phyloP scores from a whole-genome alignment of 2,113 vertebrate genomes.

The Phrynosoma blainvillii region DNA sequence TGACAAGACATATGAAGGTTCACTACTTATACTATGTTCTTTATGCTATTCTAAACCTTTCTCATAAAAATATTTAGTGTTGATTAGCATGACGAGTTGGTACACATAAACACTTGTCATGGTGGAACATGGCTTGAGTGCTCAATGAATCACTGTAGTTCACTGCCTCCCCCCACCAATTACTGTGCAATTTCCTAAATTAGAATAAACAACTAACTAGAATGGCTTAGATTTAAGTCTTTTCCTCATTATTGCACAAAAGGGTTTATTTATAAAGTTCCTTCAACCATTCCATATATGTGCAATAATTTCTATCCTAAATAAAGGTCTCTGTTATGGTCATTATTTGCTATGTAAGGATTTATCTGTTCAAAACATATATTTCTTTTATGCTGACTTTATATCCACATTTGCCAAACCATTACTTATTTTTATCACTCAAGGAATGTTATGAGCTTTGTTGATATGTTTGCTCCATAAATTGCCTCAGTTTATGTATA shows the following conservation, averaged over 20 bases:
- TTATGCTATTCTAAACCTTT: background rate
- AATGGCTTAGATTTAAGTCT: background rate
- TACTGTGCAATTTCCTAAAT: background rate
- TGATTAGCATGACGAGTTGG: background rate
- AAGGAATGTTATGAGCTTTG: background rate
- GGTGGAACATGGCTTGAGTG: background rate
- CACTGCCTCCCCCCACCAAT: background rate
- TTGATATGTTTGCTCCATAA: constrained; percentile 28
- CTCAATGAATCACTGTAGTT: background rate
- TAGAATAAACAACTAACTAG: background rate
- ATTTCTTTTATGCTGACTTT: background rate
- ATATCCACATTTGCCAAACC: background rate
- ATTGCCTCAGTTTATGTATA: constrained; percentile 21
- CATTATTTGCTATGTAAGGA: background rate
- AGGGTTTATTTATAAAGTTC: constrained; percentile 3
- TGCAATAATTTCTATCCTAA: background rate
- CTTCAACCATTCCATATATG: background rate
- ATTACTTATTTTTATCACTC: background rate
- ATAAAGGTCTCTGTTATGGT: constrained; percentile 14
- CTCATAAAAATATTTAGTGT: background rate
- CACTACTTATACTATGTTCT: background rate
- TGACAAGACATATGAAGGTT: background rate
- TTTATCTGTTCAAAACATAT: background rate
- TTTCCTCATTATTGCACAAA: background rate
- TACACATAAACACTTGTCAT: background rate